A percentile compares a stretch with the other conserved stretches of the same genome.
Evolutionary conservation across 2,113 vertebrate species (phyloP).

Genomic region (Phrynosoma blainvillii): DNA sequence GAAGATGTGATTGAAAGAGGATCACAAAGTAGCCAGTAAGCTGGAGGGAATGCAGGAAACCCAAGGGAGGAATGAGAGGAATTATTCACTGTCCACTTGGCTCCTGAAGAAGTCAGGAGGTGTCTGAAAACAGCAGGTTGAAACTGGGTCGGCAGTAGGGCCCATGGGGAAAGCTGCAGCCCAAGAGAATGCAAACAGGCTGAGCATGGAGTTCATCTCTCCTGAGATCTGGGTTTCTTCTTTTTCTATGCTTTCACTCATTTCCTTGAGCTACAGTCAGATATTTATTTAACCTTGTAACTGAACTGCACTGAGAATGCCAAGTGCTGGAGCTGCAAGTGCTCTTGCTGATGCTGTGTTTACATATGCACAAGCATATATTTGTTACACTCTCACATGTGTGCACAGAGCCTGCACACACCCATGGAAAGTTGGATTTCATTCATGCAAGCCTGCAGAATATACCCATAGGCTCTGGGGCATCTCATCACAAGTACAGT

Average conservation of each 20-base stretch:
- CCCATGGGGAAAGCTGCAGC: constrained; percentile 7
- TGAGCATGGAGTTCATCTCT: constrained; percentile 58
- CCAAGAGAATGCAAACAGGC: not conserved
- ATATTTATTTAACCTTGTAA: constrained; percentile 79
- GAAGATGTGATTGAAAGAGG: not conserved
- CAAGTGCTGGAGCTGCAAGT: constrained; percentile 54
- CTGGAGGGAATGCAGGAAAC: not conserved
- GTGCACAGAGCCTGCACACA: not conserved
- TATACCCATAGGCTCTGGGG: rapidly evolving
- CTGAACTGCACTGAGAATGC: constrained; percentile 52
- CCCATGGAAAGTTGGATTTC: not conserved
- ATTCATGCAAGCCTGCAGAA: not conserved
- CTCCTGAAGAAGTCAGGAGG: rapidly evolving
- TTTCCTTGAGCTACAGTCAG: constrained; percentile 74
- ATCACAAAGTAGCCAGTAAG: rapidly evolving
- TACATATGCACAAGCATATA: constrained; percentile 15
- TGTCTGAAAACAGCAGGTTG: not conserved
- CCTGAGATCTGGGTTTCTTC: constrained; percentile 78
- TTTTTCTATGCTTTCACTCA: constrained; percentile 69
- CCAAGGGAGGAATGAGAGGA: not conserved
- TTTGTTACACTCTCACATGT: not conserved
- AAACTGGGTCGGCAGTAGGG: constrained; percentile 30
- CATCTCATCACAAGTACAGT: rapidly evolving
- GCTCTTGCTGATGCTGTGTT: constrained; percentile 42
- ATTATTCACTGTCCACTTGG: not conserved